Conservation (phyloP, 2,113 vertebrate species). For the Lota lota region DNA sequence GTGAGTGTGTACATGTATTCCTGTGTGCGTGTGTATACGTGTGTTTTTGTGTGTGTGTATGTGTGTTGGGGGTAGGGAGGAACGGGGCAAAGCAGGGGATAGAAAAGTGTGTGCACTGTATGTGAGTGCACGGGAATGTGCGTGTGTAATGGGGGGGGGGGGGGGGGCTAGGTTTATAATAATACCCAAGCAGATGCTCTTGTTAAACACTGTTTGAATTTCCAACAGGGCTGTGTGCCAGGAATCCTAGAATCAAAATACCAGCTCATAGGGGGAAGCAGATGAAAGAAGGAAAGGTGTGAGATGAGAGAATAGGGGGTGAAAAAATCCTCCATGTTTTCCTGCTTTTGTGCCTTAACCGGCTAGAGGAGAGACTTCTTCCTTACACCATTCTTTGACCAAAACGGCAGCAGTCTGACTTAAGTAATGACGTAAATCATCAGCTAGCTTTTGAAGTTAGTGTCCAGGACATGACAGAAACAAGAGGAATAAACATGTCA, state of each 20-base stretch:
- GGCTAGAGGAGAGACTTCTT: slow-evolving; percentile 53
- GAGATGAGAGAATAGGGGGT: slow-evolving; percentile 43
- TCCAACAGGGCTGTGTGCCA: slow-evolving; percentile 41
- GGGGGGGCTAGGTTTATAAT: slow-evolving; percentile 63
- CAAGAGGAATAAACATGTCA: slow-evolving; percentile 64
- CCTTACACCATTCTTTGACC: slow-evolving; percentile 46
- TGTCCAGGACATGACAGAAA: slow-evolving; percentile 46
- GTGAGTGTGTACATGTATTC: too few species aligned
- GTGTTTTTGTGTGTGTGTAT: not conserved
- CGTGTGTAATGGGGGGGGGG: slow-evolving; percentile 5
- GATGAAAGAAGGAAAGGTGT: slow-evolving; percentile 67
- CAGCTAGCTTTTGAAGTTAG: slow-evolving; percentile 48
- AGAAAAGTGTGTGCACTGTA: not conserved
- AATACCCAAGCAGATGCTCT: slow-evolving; percentile 72
- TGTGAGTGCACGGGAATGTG: slow-evolving; percentile 19
- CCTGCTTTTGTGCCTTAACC: slow-evolving; percentile 63
- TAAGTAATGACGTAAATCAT: slow-evolving; percentile 36
- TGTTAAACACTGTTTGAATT: slow-evolving; percentile 68
- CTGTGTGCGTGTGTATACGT: too few species aligned
- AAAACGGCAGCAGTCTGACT: slow-evolving; percentile 5
- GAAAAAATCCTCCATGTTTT: slow-evolving; percentile 49
- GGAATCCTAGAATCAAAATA: slow-evolving; percentile 64
- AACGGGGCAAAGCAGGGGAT: not conserved
- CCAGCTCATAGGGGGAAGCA: slow-evolving; percentile 43
- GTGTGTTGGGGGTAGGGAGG: not conserved